phyloP scores from a whole-genome alignment of 2,113 vertebrate genomes.

The Rhizomys pruinosus region DNA sequence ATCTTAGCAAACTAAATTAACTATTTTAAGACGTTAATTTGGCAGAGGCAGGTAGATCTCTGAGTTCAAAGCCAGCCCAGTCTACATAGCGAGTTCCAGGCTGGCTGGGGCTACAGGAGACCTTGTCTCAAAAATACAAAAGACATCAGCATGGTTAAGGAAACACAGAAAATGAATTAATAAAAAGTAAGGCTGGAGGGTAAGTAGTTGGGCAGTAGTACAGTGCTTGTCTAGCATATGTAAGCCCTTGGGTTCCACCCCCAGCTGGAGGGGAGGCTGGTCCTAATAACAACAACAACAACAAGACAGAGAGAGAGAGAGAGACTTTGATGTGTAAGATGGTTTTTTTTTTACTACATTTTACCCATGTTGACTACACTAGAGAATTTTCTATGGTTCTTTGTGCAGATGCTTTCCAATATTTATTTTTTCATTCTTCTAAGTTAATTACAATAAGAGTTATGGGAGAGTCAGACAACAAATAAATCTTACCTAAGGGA shows the following conservation, averaged over 20 bases:
- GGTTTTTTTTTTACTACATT: neutral
- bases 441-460: conserved; percentile 23
- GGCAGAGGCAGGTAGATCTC: too few relatives aligned
- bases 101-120: too few relatives aligned
- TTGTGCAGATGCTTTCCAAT: neutral
- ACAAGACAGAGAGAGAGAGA: too few relatives aligned
- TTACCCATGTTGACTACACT: neutral
- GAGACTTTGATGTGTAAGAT: neutral
- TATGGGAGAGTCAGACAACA: neutral
- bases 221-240: neutral
- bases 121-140: too few relatives aligned
- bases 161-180: neutral
- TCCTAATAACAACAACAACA: neutral
- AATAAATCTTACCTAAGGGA: neutral
- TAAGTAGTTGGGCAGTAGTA: neutral
- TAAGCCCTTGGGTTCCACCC: neutral
- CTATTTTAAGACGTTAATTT: neutral
- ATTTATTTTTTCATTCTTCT: neutral
- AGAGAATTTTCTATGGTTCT: neutral
- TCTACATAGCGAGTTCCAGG: too few relatives aligned
- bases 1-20: conserved; percentile 39
- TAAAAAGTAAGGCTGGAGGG: neutral
- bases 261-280: neutral
- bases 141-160: neutral
- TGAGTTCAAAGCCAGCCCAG: too few relatives aligned